phyloP scores from a whole-genome alignment of 2,888 invertebrate species.

The Drosophila fulvimacula region DNA sequence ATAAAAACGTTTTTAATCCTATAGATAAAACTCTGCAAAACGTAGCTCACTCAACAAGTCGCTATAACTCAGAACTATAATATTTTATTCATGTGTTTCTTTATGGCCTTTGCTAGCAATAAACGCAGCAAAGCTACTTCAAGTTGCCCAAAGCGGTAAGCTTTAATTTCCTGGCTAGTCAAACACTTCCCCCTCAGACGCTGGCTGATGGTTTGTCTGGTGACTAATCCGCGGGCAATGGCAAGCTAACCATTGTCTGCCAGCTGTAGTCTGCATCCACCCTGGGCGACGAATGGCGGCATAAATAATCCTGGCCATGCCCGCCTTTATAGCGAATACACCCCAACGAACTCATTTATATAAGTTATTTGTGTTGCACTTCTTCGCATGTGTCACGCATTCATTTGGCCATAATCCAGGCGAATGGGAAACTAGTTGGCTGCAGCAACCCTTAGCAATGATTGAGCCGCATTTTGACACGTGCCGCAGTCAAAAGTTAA shows the following conservation, averaged over 20 bases:
- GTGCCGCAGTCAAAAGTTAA: constrained; percentile 53
- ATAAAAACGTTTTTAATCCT: not conserved
- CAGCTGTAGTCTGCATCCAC: constrained; percentile 19
- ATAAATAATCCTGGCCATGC: constrained; percentile 58
- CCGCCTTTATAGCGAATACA: constrained; percentile 17
- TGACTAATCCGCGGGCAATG: constrained; percentile 47
- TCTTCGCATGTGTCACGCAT: constrained; percentile 49
- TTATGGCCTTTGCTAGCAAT: not conserved
- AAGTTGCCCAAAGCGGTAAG: constrained; percentile 11
- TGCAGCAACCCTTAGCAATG: constrained; percentile 40
- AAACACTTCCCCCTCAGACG: not conserved
- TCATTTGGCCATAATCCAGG: constrained; percentile 48
- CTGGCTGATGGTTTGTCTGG: constrained; percentile 6
- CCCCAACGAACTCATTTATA: constrained; percentile 27
- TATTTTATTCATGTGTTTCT: not conserved
- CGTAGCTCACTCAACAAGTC: not conserved
- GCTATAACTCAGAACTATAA: not conserved
- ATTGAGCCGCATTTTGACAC: constrained; percentile 36
- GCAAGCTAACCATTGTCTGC: constrained; percentile 27
- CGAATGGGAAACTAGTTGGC: constrained; percentile 18
- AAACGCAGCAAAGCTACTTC: constrained; percentile 9
- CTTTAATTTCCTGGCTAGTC: constrained; percentile 34
- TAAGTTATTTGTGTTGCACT: constrained; percentile 26
- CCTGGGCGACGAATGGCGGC: constrained; percentile 50
- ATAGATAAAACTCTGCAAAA: not conserved